Evolutionary conservation across 1,140 invertebrate genomes (phyloP), one percentile per base, ranked within the genome.

Genomic region (Drosophila ohnishii): DNA sequence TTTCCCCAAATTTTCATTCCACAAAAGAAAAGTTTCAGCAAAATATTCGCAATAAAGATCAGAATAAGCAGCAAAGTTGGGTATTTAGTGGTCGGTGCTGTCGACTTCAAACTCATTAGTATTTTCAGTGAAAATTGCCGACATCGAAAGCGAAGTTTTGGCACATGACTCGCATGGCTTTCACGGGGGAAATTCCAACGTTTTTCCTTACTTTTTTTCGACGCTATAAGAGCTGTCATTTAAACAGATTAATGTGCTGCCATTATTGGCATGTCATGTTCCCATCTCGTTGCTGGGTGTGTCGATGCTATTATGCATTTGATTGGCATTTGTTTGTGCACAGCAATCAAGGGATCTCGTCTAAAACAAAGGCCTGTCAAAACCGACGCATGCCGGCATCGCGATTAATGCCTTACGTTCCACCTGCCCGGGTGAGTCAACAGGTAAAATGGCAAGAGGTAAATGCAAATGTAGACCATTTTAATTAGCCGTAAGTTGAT

Each of bases 401-500:
- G 75, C 74, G 61, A 73, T 73, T 73, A 78, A 77, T 60, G 58
- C 47, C 32, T 5, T 30, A 42, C 60, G 10, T 51, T 42, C 30
- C 28, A 37, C 34, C 37, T 40, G 28, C 37, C 32, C 14, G 64
- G 14, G 10, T 40, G 63, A 70, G 42, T 59, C 64, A 62, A 65
- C 50, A 64, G 73, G 57, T 73, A 48, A 53, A 53, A 53, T 35
- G 48, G 50, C 32, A 35, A 62, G 37, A 34, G 61, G 40, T 28
- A 40, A 63, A 65, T 37, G 75, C 51, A 50, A 63, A 72, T 78
- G 60, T 50, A 48, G 64, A 73, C 51, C 73, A 78, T 84, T 88
- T 88, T 78, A 88, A 88, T 88, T 88, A 80, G 84, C 84, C 56
- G 84, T 84, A 78, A 87, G 59, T 64, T 61, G 72, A 83, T 77